Percentiles rank a stretch among this genome's conserved stretches.
phyloP scores from a whole-genome alignment of 2,797 vertebrate genomes.

The Enteromius trimaculatus region DNA sequence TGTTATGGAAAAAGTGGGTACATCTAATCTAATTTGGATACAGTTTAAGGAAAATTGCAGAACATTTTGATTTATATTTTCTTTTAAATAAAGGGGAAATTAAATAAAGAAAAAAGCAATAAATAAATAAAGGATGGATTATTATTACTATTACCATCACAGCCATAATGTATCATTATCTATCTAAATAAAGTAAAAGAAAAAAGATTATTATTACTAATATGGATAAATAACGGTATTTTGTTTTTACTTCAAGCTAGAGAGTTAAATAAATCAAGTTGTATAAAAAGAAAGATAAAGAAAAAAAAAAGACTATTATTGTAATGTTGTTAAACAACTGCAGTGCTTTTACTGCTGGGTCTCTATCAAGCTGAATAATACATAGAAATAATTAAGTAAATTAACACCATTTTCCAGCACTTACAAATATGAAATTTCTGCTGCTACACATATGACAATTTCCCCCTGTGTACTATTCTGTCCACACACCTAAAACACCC shows the following conservation, averaged over 20 bases:
- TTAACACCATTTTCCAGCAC: neutral
- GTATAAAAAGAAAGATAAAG: neutral
- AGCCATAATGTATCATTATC: no score
- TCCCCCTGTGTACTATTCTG: neutral
- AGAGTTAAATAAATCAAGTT: neutral
- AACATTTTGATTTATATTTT: neutral
- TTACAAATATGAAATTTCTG: neutral
- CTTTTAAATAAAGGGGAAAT: neutral
- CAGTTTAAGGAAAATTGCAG: neutral
- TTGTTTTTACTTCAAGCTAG: neutral
- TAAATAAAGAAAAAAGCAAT: neutral
- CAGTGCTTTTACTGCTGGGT: neutral
- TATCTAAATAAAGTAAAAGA: neutral
- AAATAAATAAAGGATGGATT: neutral
- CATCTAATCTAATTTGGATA: neutral
- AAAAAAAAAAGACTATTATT: neutral
- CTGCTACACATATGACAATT: neutral
- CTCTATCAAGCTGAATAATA: neutral
- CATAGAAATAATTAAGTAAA: neutral
- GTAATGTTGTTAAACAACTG: neutral
- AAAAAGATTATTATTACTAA: neutral
- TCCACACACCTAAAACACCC: slow-evolving; percentile 66
- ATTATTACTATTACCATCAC: neutral
- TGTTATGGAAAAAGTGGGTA: neutral
- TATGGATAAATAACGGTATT: neutral